Conservation (phyloP, 2,888 invertebrate genomes). For the Heliconius ismenius region DNA sequence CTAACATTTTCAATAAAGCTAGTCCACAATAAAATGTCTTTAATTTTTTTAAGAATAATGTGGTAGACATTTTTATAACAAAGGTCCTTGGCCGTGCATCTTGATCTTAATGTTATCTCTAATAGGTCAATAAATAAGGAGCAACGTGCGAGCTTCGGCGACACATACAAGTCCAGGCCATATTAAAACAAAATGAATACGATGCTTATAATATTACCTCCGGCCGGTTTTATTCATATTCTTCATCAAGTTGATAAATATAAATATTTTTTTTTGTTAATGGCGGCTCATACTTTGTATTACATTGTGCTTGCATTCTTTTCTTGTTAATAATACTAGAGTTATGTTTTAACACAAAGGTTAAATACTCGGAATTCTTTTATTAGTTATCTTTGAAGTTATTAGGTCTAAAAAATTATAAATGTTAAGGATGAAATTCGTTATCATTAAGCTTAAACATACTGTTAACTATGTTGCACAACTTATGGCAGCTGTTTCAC, state of each 20-base stretch:
- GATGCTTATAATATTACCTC: slow-evolving; percentile 67
- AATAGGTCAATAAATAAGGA: slow-evolving; percentile 82
- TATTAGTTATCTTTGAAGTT: neutral
- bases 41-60: slow-evolving; percentile 79
- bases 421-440: neutral
- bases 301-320: slow-evolving; percentile 20
- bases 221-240: slow-evolving; percentile 53
- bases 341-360: neutral
- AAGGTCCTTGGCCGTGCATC: slow-evolving; percentile 82
- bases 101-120: slow-evolving; percentile 82
- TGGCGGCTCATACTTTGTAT: slow-evolving; percentile 23
- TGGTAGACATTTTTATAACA: slow-evolving; percentile 82
- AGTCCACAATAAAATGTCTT: slow-evolving; percentile 63
- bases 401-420: neutral
- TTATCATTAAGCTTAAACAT: neutral
- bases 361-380: neutral
- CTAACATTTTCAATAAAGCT: neutral
- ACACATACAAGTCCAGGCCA: slow-evolving; percentile 74
- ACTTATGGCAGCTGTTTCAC: neutral
- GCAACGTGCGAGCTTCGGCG: slow-evolving; percentile 80
- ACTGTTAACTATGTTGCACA: neutral
- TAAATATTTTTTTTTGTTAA: slow-evolving; percentile 30
- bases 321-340: neutral
- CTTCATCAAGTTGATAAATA: slow-evolving; percentile 35
- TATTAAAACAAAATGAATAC: slow-evolving; percentile 76